Base-by-base conservation (phyloP, 2,113 vertebrate species). In the Ptychochromis oligacanthus region DNA sequence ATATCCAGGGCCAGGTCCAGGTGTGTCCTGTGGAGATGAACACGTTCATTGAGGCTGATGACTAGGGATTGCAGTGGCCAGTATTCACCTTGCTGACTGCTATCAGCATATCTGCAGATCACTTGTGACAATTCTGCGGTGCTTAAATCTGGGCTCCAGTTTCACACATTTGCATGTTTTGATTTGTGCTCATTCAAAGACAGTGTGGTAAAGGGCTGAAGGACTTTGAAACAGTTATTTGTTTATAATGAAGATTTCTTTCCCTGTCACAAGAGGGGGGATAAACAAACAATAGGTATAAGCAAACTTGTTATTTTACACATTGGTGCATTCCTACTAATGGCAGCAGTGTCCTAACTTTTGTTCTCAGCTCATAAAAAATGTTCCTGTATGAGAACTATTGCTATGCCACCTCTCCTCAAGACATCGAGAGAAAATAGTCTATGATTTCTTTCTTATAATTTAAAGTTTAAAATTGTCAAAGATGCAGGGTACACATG, bases 1-100 rank as follows among this genome's bases (percentile, higher is more conserved):
- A 95, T 95, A 81, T 99, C 98, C 43, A 97, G 55, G 1, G 94
- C 77, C 1, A 96, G 20, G 7, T 99, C 98, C 24, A 90, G 61
- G 91, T 94, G 96, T 90, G 96, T 96, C 87, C 97, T 98, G 78
- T 38, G 64, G 83, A 85, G 17, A 78, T 49, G 1, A 82, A 87
- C 36, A 86, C 2, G 40, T 76, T 58, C 22, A n/a, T 57, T 70
- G 24, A 74, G 10, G 52, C 20, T 20, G 12, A 78, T 56, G 3
- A 67, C 2, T 52, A 54, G 46, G 26, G 11, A 72, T 54, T 28
- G 31, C 13, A 31, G 24, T 52, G 67, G 52, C 67, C 26, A 72
- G 11, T 54, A 72, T 72, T 31, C 26, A 31, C 49, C 26, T 72
- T 5, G 2, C 20, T 72, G 11, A 17, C 26, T 54, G 31, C 43